A percentile compares a stretch with the other conserved stretches of the same genome.
phyloP scores from a whole-genome alignment of 2,113 vertebrate genomes.

The Myxocyprinus asiaticus region DNA sequence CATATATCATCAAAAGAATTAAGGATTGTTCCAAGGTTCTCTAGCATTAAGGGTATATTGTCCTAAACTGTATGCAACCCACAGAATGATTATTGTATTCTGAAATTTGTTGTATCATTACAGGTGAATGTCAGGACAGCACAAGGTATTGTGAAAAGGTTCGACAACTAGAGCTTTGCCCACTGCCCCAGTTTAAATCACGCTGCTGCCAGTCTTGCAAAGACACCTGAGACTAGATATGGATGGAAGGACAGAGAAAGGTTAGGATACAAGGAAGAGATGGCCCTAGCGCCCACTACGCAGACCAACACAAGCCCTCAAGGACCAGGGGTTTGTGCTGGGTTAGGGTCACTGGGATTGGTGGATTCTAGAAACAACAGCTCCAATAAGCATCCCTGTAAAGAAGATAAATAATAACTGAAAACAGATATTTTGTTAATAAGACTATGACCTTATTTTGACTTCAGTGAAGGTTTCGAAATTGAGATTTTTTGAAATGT shows the following conservation, averaged over 20 bases:
- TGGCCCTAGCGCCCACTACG: neutral
- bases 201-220: slow-evolving; percentile 92
- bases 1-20: too few species aligned
- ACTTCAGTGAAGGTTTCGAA: slow-evolving; percentile 61
- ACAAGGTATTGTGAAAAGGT: slow-evolving; percentile 96
- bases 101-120: slow-evolving; percentile 49
- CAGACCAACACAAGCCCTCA: slow-evolving; percentile 19
- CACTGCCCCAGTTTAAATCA: slow-evolving; percentile 87
- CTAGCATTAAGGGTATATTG: too few species aligned
- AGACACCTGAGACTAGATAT: slow-evolving; percentile 77
- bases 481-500: slow-evolving; percentile 30
- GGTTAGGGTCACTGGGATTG: slow-evolving; percentile 9
- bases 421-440: slow-evolving; percentile 14
- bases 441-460: slow-evolving; percentile 42
- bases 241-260: neutral
- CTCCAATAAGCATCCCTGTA: slow-evolving; percentile 16
- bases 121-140: slow-evolving; percentile 90
- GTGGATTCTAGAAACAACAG: slow-evolving; percentile 4
- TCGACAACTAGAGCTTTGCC: slow-evolving; percentile 90
- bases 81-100: neutral
- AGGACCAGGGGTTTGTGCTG: slow-evolving; percentile 15
- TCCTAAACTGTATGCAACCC: too few species aligned
- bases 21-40: too few species aligned
- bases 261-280: slow-evolving; percentile 35
- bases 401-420: neutral